Conservation (phyloP, 2,113 vertebrate genomes). For the Nibea coibor region DNA sequence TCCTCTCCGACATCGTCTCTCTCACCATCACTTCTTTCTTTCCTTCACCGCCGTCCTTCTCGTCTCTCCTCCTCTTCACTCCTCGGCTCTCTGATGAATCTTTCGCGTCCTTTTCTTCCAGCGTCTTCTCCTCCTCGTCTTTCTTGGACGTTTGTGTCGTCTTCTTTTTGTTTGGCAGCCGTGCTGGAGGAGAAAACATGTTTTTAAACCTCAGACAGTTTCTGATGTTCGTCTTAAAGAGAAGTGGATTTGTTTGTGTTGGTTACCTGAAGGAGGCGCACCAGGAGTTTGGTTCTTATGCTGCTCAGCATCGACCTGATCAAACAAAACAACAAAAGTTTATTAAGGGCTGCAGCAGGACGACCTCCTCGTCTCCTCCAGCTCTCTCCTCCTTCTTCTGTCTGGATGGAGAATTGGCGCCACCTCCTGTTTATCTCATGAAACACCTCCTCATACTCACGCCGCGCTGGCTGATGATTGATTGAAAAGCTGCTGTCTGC, state of each 20-base stretch:
- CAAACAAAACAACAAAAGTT: neutral
- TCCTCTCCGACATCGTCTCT: neutral
- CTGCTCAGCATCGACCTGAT: conserved; percentile 10
- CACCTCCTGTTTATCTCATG: neutral
- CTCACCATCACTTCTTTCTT: neutral
- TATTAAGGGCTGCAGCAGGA: too few relatives aligned
- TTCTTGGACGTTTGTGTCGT: conserved; percentile 3
- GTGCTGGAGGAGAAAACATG: neutral
- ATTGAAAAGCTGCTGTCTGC: too few relatives aligned
- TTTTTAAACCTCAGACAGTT: neutral
- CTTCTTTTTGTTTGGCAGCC: conserved; percentile 47
- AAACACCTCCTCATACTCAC: too few relatives aligned
- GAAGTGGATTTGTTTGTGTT: neutral
- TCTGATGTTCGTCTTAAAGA: neutral
- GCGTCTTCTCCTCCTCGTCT: neutral
- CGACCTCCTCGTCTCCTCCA: too few relatives aligned
- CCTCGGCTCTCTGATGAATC: neutral
- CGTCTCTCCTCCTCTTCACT: conserved; percentile 25
- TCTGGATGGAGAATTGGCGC: too few relatives aligned
- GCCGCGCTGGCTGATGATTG: too few relatives aligned
- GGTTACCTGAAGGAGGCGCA: conserved; percentile 1
- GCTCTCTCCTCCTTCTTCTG: too few relatives aligned
- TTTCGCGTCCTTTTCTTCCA: too few relatives aligned
- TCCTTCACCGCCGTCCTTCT: neutral
- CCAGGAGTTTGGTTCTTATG: neutral